Evolutionary conservation across 2,113 vertebrate genomes (phyloP).

Genomic region (Lepus timidus): DNA sequence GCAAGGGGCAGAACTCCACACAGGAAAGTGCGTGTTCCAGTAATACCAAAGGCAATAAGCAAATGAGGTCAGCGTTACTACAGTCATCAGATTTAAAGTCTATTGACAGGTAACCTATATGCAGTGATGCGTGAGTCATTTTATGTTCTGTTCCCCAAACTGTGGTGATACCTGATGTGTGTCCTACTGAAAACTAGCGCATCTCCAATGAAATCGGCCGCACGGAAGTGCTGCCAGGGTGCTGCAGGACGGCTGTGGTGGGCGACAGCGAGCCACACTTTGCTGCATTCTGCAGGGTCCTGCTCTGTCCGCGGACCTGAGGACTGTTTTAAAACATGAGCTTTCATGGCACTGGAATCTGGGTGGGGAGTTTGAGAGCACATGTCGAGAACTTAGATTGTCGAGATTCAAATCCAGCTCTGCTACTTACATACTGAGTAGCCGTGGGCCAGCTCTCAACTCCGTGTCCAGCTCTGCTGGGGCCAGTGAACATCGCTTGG

Average conservation of each 20-base stretch:
- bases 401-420: not conserved
- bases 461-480: not conserved
- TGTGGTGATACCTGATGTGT: too few species aligned
- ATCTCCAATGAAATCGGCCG: too few species aligned
- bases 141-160: not conserved
- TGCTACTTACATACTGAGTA: not conserved
- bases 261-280: rapidly evolving
- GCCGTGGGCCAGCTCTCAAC: too few species aligned
- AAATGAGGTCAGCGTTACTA: not conserved
- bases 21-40: rapidly evolving
- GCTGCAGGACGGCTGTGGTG: too few species aligned
- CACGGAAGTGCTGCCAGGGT: not conserved
- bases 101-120: not conserved
- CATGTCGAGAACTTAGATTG: not conserved
- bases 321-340: not conserved
- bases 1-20: rapidly evolving
- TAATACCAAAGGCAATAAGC: not conserved
- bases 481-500: rapidly evolving
- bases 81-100: not conserved
- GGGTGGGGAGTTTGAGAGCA: too few species aligned
- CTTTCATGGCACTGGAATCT: not conserved
- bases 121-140: not conserved
- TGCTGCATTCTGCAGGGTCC: not conserved
- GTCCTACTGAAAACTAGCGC: rapidly evolving
- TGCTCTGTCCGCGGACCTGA: not conserved